A percentile compares a stretch with the other conserved stretches of the same genome.
Conservation (phyloP, 2,888 invertebrate genomes). For the Pasiphila rectangulata region DNA sequence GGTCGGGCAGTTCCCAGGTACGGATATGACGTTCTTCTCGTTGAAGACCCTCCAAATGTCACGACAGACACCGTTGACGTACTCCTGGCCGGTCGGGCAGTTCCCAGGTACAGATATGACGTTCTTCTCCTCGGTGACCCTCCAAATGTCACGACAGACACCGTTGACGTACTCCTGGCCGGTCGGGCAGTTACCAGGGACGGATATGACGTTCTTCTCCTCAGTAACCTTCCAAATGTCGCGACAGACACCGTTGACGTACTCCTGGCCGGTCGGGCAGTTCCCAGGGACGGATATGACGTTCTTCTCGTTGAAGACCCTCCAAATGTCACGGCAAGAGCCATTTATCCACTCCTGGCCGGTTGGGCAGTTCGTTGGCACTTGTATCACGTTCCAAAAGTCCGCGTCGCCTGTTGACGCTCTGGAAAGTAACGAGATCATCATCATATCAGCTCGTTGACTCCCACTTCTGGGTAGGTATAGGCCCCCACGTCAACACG, state of each 20-base stretch:
- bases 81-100: too few relatives aligned
- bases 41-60: background rate
- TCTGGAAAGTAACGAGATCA: too few relatives aligned
- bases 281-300: background rate
- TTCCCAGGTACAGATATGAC: background rate
- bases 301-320: too few relatives aligned
- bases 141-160: background rate
- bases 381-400: background rate
- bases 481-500: too few relatives aligned
- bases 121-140: background rate
- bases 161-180: background rate
- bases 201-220: background rate
- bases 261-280: background rate
- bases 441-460: too few relatives aligned
- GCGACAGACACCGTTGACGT: background rate
- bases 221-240: background rate
- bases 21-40: background rate
- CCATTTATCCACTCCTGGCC: background rate
- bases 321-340: too few relatives aligned
- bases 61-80: too few relatives aligned
- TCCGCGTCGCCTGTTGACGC: too few relatives aligned
- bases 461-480: too few relatives aligned
- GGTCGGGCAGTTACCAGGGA: background rate
- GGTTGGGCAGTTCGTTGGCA: background rate
- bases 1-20: background rate